Evolutionary conservation across 2,113 vertebrate genomes (phyloP).

Genomic region (Pelodiscus sinensis): DNA sequence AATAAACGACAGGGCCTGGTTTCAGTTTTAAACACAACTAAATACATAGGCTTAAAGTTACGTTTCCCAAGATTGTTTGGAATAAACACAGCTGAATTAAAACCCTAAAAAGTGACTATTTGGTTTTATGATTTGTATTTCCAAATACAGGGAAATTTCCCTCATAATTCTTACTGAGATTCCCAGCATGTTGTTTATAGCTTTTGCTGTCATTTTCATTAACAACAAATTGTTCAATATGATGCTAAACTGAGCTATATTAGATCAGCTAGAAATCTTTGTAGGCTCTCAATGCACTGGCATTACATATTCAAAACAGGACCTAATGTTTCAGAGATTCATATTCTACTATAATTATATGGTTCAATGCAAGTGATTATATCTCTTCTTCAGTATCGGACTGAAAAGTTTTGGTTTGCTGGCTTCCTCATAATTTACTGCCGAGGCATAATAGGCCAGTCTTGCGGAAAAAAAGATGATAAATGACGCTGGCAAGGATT

Average conservation of each 20-base stretch:
- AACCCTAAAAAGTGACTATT: constrained; percentile 28
- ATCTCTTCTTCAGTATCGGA: constrained; percentile 93
- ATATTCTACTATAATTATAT: constrained; percentile 98
- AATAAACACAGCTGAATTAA: not conserved
- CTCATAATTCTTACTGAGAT: constrained; percentile 40
- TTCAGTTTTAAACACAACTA: not conserved
- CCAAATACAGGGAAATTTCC: constrained; percentile 51
- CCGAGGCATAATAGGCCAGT: constrained; percentile 91
- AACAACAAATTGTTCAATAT: constrained; percentile 77
- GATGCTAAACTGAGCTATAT: constrained; percentile 77
- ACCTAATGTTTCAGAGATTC: constrained; percentile 96
- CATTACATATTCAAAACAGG: constrained; percentile 95
- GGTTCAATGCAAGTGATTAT: constrained; percentile 99
- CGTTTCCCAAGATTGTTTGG: not conserved
- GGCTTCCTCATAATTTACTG: constrained; percentile 92
- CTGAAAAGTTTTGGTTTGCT: constrained; percentile 93
- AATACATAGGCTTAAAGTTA: not conserved
- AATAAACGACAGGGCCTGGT: rapidly evolving
- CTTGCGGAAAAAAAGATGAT: constrained; percentile 95
- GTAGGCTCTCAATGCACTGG: constrained; percentile 78
- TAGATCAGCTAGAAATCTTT: constrained; percentile 81
- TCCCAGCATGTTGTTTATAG: constrained; percentile 70
- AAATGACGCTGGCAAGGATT: constrained; percentile 94
- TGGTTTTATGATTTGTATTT: constrained; percentile 54
- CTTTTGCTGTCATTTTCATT: constrained; percentile 76